phyloP scores from a whole-genome alignment of 2,797 vertebrate species.

The Clarias fuscus region DNA sequence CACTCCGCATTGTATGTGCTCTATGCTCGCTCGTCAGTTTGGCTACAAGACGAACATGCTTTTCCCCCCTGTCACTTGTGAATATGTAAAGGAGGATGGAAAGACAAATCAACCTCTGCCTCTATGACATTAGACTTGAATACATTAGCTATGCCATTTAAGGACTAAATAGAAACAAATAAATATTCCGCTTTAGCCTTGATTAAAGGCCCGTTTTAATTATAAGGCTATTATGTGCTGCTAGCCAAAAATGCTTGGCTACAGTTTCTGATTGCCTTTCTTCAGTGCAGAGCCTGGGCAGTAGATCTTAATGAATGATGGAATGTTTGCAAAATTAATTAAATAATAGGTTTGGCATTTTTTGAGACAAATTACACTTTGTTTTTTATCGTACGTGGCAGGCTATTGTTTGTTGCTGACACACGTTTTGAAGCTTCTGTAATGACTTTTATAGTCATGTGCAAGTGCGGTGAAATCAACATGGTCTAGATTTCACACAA shows the following conservation, averaged over 20 bases:
- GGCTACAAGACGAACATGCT: constrained; percentile 61
- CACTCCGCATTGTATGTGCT: constrained; percentile 72
- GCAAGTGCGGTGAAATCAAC: background rate
- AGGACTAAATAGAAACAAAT: constrained; percentile 63
- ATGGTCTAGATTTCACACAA: background rate
- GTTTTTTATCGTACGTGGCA: background rate
- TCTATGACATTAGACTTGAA: constrained; percentile 64
- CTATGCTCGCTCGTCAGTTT: constrained; percentile 73
- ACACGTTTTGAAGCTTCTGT: constrained; percentile 15
- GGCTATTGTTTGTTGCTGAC: background rate
- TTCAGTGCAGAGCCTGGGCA: constrained; percentile 32
- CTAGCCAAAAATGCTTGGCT: constrained; percentile 47
- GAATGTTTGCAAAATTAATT: constrained; percentile 32
- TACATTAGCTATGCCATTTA: constrained; percentile 68
- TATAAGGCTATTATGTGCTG: constrained; percentile 52
- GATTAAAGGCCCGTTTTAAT: constrained; percentile 54
- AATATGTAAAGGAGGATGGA: constrained; percentile 63
- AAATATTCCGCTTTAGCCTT: constrained; percentile 59
- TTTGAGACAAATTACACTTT: constrained; percentile 16
- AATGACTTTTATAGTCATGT: constrained; percentile 8
- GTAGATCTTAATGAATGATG: constrained; percentile 33
- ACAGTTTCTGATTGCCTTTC: constrained; percentile 35
- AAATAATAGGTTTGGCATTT: constrained; percentile 33
- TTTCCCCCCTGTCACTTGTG: constrained; percentile 49
- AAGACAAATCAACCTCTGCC: constrained; percentile 58